phyloP scores from a whole-genome alignment of 2,888 invertebrate genomes.

The Phytoseiulus persimilis region DNA sequence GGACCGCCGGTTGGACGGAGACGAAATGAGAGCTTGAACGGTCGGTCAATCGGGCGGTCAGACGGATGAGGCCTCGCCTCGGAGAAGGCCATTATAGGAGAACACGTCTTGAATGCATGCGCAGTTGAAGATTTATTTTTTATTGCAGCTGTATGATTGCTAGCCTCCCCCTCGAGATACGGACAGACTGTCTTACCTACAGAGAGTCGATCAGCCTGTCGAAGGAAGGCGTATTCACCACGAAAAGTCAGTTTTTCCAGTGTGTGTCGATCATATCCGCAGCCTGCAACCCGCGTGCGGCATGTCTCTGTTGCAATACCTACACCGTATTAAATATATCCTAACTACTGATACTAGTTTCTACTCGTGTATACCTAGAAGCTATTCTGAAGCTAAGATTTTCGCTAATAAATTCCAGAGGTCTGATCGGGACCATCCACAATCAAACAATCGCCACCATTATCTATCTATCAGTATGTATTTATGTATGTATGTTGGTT shows the following conservation, averaged over 20 bases:
- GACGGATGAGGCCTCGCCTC: not conserved
- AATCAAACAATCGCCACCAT: not conserved
- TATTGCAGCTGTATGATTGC: slow-evolving; percentile 38
- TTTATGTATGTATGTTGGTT: slow-evolving; percentile 15
- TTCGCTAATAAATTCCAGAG: not conserved
- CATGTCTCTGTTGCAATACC: not conserved
- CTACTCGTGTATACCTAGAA: not conserved
- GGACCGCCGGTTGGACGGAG: not conserved
- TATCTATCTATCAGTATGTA: slow-evolving; percentile 12
- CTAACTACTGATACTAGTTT: not conserved
- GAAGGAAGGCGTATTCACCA: not conserved
- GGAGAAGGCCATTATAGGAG: not conserved
- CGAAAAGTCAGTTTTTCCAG: not conserved
- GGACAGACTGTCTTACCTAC: slow-evolving; percentile 12
- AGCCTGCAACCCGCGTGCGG: too few species aligned
- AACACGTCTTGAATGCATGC: not conserved
- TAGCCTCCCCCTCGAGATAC: slow-evolving; percentile 8
- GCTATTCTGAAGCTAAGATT: not conserved
- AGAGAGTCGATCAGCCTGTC: not conserved
- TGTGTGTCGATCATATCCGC: not conserved
- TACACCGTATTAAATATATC: not conserved
- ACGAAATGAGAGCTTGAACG: not conserved
- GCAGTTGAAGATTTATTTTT: slow-evolving; percentile 23
- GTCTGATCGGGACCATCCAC: not conserved
- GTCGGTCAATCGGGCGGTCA: not conserved